phyloP scores from a whole-genome alignment of 2,797 vertebrate species.

The Arctocebus calabarensis region DNA sequence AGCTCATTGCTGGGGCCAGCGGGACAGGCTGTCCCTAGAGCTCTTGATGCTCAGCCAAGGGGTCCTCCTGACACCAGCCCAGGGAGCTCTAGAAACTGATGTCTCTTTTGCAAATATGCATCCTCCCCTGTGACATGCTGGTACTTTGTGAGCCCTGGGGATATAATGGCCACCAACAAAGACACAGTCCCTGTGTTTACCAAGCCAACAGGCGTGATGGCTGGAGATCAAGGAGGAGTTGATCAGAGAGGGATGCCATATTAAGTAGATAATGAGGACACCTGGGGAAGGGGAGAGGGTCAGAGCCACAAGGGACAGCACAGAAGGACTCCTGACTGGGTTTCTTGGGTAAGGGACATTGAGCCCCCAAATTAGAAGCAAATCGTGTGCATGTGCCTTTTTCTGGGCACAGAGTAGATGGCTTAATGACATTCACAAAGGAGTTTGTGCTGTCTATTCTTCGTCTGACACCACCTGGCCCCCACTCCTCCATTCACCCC shows the following conservation, averaged over 20 bases:
- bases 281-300: not conserved
- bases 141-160: not conserved
- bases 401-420: not conserved
- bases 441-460: not conserved
- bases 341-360: not conserved
- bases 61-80: too few species aligned
- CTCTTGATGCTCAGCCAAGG: not conserved
- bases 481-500: not conserved
- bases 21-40: not conserved
- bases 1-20: not conserved
- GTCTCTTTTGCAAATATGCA: not conserved
- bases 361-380: not conserved
- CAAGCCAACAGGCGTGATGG: not conserved
- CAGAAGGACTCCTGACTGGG: not conserved
- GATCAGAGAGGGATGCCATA: not conserved
- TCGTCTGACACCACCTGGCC: not conserved
- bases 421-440: not conserved
- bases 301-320: not conserved
- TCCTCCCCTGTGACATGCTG: not conserved
- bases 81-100: not conserved
- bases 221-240: not conserved
- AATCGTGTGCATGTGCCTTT: accelerated
- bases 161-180: not conserved
- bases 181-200: not conserved
- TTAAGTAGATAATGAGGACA: not conserved